These are phyloP conservation scores for Aplochiton taeniatus DNA, from an alignment of 2,797 vertebrate species.

Conservation along the genomic window DNA sequence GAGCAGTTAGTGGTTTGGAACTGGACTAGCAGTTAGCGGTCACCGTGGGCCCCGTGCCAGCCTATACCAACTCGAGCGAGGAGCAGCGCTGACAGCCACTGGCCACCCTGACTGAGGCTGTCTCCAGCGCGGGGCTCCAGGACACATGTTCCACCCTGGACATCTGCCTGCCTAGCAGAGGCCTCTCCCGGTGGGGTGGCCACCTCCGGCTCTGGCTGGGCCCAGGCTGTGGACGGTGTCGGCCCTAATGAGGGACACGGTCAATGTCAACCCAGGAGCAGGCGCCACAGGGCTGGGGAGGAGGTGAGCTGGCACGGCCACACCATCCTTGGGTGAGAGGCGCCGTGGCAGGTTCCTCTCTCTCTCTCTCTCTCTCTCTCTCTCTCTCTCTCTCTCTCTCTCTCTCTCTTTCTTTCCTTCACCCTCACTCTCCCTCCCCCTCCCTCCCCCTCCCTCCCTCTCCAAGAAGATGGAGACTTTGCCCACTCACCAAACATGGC, in stretches of 20 bases:
- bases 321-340: too few species aligned
- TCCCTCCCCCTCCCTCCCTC: neutral
- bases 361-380: conserved; percentile 23
- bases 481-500: too few species aligned
- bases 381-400: conserved; percentile 58
- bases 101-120: conserved; percentile 29
- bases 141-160: conserved; percentile 52
- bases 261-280: conserved; percentile 67
- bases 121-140: conserved; percentile 35
- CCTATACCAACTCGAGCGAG: neutral
- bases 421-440: conserved; percentile 63
- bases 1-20: too few species aligned
- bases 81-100: conserved; percentile 12
- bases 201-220: conserved; percentile 54
- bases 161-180: conserved; percentile 56
- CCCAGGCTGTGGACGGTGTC: conserved; percentile 63
- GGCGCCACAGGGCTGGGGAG: conserved; percentile 32
- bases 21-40: too few species aligned
- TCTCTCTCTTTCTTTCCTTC: neutral
- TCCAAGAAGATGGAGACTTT: neutral
- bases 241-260: conserved; percentile 68
- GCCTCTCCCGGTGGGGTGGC: conserved; percentile 40
- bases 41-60: too few species aligned
- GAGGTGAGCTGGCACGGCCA: conserved; percentile 38
- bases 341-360: too few species aligned